Conservation (phyloP, 2,888 invertebrate genomes). For the Cyrtodaria siliqua region DNA sequence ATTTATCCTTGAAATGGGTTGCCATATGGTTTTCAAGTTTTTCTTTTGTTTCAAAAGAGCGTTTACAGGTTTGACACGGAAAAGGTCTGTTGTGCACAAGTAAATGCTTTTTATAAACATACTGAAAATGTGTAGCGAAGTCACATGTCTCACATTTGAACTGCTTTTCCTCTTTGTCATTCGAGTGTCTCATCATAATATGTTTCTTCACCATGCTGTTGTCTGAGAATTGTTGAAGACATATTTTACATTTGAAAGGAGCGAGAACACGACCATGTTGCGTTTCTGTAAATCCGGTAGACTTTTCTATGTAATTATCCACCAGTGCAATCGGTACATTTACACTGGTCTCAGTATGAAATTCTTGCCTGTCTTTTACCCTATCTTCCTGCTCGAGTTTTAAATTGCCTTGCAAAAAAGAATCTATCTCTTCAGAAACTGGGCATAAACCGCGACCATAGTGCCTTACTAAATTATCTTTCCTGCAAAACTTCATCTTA, state of each 20-base stretch:
- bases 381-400: not conserved
- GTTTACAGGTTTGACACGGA: not conserved
- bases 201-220: slow-evolving; percentile 5
- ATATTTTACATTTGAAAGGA: slow-evolving; percentile 15
- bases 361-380: not conserved
- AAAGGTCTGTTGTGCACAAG: slow-evolving; percentile 3
- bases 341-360: not conserved
- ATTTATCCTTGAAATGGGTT: slow-evolving; percentile 3
- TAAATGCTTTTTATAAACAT: slow-evolving; percentile 14
- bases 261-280: slow-evolving; percentile 1
- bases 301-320: slow-evolving; percentile 11
- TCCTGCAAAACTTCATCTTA: not conserved
- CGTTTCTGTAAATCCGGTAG: slow-evolving; percentile 3
- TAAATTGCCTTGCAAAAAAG: not conserved
- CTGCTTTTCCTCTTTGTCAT: not conserved
- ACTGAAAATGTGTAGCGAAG: slow-evolving; percentile 9
- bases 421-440: not conserved
- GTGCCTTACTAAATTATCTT: not conserved
- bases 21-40: not conserved
- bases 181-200: slow-evolving; percentile 9
- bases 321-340: not conserved
- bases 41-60: slow-evolving; percentile 1
- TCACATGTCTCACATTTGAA: slow-evolving; percentile 13
- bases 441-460: not conserved
- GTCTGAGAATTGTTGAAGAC: slow-evolving; percentile 13